Evolutionary conservation across 2,888 invertebrate species (phyloP), one percentile per base, ranked within the genome.

Genomic region (Amiota mariae): DNA sequence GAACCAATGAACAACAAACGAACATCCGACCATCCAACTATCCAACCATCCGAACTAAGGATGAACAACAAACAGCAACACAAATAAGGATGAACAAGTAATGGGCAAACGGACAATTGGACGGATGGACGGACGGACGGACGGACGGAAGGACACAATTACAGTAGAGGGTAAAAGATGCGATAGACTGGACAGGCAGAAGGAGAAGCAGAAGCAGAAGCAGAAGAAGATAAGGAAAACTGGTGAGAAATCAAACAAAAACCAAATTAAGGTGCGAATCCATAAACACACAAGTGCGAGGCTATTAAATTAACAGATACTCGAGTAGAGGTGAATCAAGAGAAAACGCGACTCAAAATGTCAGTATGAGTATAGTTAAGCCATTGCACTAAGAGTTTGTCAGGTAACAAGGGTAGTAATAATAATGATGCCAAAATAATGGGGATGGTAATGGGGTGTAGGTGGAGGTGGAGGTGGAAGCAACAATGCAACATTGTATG

Each of bases 211-310:
- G 20, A 15, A 1, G 10, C 15, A 18, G 67, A 49, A 67, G 51
- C n/a, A 10, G 3, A 15, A 13, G 11, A 13, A 13, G 64, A 47
- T 15, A 63, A 46, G 46, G 57, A 59, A 20, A 8, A 18, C 18
- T 20, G 18, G 11, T 18, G 59, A 47, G 75, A 71, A 80, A 83
- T 80, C 80, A 82, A 85, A 81, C 83, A 86, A 78, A 79, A 51
- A 79, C 78, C 79, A 81, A 79, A 85, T 85, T 84, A 81, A 85
- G 86, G 86, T 85, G 85, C 82, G 84, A 85, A 84, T 85, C 86
- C 85, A 83, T 83, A 83, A 83, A 83, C 86, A 83, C 83, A 86
- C 83, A 84, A 84, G 82, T 85, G 86, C 77, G 86, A 84, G 81
- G 85, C 84, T 77, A 85, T 81, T 77, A 81, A 81, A 81, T 78